These are phyloP conservation scores for Pelosia muscerda DNA, from an alignment of 2,888 invertebrate species.

Conservation along the genomic window DNA sequence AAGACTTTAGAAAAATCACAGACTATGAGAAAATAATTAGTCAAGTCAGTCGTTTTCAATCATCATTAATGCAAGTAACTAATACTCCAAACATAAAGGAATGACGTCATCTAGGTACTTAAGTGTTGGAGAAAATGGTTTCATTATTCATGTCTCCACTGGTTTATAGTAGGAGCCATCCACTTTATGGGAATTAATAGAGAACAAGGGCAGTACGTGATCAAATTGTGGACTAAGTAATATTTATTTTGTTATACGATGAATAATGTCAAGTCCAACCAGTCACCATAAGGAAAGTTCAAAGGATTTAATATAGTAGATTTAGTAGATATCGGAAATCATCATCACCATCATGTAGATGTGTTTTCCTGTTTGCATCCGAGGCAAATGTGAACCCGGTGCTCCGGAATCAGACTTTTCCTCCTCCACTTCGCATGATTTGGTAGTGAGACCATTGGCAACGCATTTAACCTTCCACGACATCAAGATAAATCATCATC, in stretches of 20 bases:
- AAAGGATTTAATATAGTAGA: not conserved
- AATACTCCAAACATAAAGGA: not conserved
- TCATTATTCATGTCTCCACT: not conserved
- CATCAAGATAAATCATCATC: too few relatives aligned
- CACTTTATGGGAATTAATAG: not conserved
- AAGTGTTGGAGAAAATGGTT: not conserved
- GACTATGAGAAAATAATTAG: too few relatives aligned
- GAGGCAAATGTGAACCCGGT: too few relatives aligned
- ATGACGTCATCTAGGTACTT: not conserved
- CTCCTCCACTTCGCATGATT: too few relatives aligned
- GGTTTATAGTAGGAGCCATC: not conserved
- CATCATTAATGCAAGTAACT: not conserved
- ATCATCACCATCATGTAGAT: too few relatives aligned
- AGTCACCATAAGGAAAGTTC: not conserved
- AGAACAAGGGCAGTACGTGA: slow-evolving; percentile 4
- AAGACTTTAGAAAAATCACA: too few relatives aligned
- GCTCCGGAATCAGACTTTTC: too few relatives aligned
- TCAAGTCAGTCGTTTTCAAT: too few relatives aligned
- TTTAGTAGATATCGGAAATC: not conserved
- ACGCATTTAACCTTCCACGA: too few relatives aligned
- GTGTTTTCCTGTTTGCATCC: too few relatives aligned
- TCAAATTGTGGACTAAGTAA: not conserved
- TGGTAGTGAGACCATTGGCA: too few relatives aligned
- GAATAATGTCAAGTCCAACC: not conserved
- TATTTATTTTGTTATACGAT: not conserved